phyloP scores from a whole-genome alignment of 1,140 invertebrate genomes.

The Macrobrachium rosenbergii region DNA sequence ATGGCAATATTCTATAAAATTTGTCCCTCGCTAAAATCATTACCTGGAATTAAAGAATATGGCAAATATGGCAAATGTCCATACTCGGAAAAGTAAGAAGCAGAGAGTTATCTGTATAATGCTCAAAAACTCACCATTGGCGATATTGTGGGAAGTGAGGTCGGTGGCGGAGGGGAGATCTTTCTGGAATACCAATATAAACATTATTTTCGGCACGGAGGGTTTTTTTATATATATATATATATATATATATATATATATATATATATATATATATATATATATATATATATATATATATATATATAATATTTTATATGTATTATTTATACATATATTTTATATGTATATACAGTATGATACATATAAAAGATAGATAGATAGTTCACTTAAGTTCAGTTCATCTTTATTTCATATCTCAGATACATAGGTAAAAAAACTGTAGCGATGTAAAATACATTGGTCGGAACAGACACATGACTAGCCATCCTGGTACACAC shows the following conservation, averaged over 20 bases:
- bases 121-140: no score
- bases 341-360: no score
- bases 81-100: background rate
- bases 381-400: no score
- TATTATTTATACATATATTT: background rate
- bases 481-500: background rate
- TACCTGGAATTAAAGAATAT: background rate
- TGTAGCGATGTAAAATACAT: background rate
- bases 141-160: background rate
- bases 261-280: conserved; percentile 5
- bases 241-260: conserved; percentile 5
- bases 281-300: background rate
- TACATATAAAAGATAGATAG: background rate
- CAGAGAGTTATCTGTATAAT: background rate
- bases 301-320: background rate
- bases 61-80: no score
- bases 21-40: no score
- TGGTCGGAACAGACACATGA: background rate
- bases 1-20: no score
- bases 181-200: background rate
- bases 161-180: no score
- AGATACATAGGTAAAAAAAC: no score
- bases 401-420: no score
- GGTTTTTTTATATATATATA: background rate
- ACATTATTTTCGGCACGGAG: background rate